Conservation (phyloP, 2,888 invertebrate genomes). For the Drosophila pullipes region DNA sequence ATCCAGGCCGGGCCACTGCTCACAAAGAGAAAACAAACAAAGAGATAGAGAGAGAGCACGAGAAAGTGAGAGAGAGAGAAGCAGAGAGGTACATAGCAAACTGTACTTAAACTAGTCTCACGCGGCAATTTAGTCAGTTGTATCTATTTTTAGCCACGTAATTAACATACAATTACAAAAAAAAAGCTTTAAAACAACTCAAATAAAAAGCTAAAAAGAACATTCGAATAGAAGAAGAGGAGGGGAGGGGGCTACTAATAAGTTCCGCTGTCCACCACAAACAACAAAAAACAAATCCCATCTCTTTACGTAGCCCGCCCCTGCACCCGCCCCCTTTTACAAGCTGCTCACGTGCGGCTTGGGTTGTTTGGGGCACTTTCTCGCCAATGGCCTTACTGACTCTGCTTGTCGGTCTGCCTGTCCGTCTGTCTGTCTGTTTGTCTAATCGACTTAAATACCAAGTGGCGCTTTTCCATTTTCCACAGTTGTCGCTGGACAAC, state of each 20-base stretch:
- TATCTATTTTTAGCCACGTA: conserved; percentile 63
- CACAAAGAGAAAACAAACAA: too few species aligned
- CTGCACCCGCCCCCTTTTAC: background rate
- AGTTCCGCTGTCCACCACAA: conserved; percentile 11
- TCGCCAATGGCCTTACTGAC: background rate
- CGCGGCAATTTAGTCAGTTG: conserved; percentile 23
- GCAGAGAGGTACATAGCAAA: background rate
- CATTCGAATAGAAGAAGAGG: background rate
- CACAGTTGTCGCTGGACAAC: conserved; percentile 67
- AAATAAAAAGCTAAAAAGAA: background rate
- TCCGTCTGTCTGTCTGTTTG: background rate
- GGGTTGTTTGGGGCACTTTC: background rate
- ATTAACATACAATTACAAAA: conserved; percentile 68
- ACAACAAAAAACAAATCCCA: background rate
- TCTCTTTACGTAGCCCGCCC: background rate
- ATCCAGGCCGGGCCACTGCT: conserved; percentile 32
- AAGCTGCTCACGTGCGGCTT: background rate
- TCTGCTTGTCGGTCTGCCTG: background rate
- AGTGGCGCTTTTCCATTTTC: conserved; percentile 60
- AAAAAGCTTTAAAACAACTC: background rate
- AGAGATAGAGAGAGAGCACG: too few species aligned
- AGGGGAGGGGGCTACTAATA: conserved; percentile 2
- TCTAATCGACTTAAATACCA: conserved; percentile 48
- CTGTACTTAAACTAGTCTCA: conserved; percentile 1
- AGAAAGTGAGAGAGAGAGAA: too few species aligned